Conservation (phyloP, 2,888 invertebrate genomes). For the Cancer borealis region DNA sequence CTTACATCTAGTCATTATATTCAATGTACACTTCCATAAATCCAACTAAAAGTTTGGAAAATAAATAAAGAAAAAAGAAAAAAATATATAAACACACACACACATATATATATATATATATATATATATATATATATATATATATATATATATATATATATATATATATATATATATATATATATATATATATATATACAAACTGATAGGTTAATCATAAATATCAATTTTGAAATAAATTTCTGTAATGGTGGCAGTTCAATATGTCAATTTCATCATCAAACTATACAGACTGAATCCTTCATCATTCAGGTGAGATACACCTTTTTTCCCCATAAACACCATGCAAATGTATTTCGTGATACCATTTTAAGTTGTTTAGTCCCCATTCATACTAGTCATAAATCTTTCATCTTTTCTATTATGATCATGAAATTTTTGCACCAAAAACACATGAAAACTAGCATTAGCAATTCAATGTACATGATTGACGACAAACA, state of each 20-base stretch:
- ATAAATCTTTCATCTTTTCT: not conserved
- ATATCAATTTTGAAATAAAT: not conserved
- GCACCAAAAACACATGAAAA: not conserved
- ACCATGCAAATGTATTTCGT: not conserved
- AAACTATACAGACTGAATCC: not conserved
- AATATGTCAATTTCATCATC: not conserved
- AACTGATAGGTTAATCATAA: not conserved
- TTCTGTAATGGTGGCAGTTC: not conserved
- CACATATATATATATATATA: not conserved
- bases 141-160: constrained; percentile 53
- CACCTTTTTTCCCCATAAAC: not conserved
- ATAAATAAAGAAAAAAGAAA: not conserved
- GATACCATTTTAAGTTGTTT: not conserved
- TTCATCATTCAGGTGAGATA: not conserved
- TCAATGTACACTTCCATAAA: not conserved
- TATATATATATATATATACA: constrained; percentile 15
- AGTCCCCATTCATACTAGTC: not conserved
- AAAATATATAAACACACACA: not conserved
- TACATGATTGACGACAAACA: not conserved
- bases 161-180: constrained; percentile 54
- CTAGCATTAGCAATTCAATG: not conserved
- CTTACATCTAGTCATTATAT: not conserved
- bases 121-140: constrained; percentile 52
- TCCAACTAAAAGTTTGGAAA: not conserved
- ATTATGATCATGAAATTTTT: not conserved